Percentiles rank a stretch among this genome's conserved stretches.
Evolutionary conservation across 2,113 vertebrate species (phyloP).

Genomic region (Danio rerio): DNA sequence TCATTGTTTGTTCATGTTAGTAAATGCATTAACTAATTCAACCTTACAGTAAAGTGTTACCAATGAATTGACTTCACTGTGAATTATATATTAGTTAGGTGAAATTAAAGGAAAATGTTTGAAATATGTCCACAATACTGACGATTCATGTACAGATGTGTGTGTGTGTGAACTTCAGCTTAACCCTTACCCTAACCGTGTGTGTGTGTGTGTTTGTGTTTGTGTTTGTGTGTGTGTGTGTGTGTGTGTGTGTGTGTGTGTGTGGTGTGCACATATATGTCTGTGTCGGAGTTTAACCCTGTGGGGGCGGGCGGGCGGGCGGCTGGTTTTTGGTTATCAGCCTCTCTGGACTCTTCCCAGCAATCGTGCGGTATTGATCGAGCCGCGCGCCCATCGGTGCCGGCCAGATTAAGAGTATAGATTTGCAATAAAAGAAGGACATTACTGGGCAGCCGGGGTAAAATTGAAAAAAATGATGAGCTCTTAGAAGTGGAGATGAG

Average conservation of each 20-base stretch:
- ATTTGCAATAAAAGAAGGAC: constrained; percentile 83
- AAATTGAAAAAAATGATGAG: constrained; percentile 70
- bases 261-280: constrained; percentile 55
- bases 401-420: constrained; percentile 81
- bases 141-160: background rate
- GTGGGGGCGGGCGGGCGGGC: constrained; percentile 18
- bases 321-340: constrained; percentile 64
- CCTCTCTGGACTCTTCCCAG: constrained; percentile 76
- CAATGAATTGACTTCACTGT: too few species aligned
- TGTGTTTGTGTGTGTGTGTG: constrained; percentile 30
- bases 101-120: too few species aligned
- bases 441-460: constrained; percentile 72
- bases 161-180: background rate
- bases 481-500: constrained; percentile 61
- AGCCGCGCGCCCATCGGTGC: constrained; percentile 72
- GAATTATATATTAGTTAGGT: too few species aligned
- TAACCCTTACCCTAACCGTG: background rate
- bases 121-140: too few species aligned
- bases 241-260: constrained; percentile 37
- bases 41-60: too few species aligned
- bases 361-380: constrained; percentile 76
- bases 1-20: too few species aligned
- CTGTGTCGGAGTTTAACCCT: constrained; percentile 43
- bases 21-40: too few species aligned
- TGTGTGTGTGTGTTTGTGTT: constrained; percentile 35